Evolutionary conservation across 2,797 vertebrate species (phyloP), one percentile per base, ranked within the genome.

Genomic region (Syndactyla subalaris): DNA sequence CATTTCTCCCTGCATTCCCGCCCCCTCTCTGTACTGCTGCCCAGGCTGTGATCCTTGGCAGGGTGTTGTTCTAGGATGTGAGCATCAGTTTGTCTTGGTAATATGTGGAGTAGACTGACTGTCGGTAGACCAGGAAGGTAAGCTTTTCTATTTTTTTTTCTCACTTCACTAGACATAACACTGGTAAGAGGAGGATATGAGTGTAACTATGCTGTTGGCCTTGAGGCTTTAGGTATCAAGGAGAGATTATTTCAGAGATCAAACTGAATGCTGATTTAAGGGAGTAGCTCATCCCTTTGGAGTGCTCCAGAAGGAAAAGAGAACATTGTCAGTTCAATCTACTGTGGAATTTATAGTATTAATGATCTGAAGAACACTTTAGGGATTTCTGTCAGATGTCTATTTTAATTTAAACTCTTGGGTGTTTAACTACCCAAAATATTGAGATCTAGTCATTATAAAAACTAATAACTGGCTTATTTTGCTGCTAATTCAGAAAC

Each of bases 341-440:
- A 96, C 93, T 94, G 96, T 96, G 88, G 97, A 98, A 97, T 97
- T 95, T 97, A 93, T 96, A 94, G 96, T 97, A 97, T 97, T 98
- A 98, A 98, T 98, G 97, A 97, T 98, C 96, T 97, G 97, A 98
- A 97, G 96, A 97, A 97, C 95, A 96, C 97, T 97, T 98, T 62
- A 96, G 98, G 97, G 97, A 98, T 97, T 97, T 97, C 96, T 97
- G 96, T 97, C 95, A 96, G 96, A 98, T 98, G 97, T 97, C 98
- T 98, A 97, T 98, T 98, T 98, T 98, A 98, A 98, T 98, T 98
- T 98, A 98, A 98, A 97, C 98, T 98, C 97, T 96, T 95, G 97
- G 97, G 97, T 98, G 95, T 96, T 98, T 98, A 97, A 98, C 97
- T 97, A 97, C 97, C 97, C 97, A 97, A 98, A 98, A 98, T 97